Percentiles rank a stretch among this genome's conserved stretches.
Evolutionary conservation across 2,888 invertebrate species (phyloP).

Genomic region (Gnatocerus cornutus): DNA sequence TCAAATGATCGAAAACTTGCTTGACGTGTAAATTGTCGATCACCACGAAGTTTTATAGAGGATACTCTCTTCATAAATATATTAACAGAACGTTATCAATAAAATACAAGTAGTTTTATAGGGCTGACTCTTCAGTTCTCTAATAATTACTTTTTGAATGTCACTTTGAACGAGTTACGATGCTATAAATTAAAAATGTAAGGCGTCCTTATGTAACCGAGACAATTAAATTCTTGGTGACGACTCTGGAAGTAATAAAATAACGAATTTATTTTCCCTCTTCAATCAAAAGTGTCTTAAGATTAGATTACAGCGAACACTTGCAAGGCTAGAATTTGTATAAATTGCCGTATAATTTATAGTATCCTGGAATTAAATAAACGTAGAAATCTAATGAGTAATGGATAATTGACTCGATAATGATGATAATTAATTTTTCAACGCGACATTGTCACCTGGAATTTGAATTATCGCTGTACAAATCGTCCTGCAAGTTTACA

Average conservation of each 20-base stretch:
- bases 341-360: too few species aligned
- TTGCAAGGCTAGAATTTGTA: too few species aligned
- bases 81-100: constrained; percentile 23
- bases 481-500: too few species aligned
- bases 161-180: constrained; percentile 11
- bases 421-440: too few species aligned
- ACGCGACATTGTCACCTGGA: too few species aligned
- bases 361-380: too few species aligned
- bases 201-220: constrained; percentile 1
- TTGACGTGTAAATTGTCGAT: not conserved
- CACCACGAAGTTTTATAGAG: constrained; percentile 3
- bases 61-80: constrained; percentile 28
- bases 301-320: too few species aligned
- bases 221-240: constrained; percentile 5
- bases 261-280: not conserved
- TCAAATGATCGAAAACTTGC: not conserved
- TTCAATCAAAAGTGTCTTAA: too few species aligned
- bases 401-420: too few species aligned
- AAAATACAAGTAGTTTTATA: constrained; percentile 13
- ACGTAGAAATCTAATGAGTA: too few species aligned
- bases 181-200: constrained; percentile 9
- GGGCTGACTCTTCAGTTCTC: constrained; percentile 1
- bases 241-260: constrained; percentile 8
- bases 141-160: constrained; percentile 2
- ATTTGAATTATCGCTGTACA: too few species aligned